Conservation (phyloP, 2,797 vertebrate species). For the Mormyrus hasselquistii region DNA sequence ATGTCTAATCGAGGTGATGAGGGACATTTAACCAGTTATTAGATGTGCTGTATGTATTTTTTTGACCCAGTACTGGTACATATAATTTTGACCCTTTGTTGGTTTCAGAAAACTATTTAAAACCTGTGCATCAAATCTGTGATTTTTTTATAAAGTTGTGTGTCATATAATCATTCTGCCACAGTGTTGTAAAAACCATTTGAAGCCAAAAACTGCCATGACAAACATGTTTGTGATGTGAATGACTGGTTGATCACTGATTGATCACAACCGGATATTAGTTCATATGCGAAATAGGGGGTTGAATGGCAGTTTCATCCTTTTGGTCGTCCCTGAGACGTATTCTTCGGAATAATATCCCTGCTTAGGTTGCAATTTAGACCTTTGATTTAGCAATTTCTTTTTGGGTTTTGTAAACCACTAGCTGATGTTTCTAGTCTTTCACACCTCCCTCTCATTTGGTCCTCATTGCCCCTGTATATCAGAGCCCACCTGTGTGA, state of each 20-base stretch:
- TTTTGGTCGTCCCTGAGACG: neutral
- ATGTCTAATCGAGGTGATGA: neutral
- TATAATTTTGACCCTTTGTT: neutral
- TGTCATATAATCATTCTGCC: neutral
- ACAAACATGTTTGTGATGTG: neutral
- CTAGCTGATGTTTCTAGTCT: neutral
- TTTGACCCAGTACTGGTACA: neutral
- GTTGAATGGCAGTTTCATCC: neutral
- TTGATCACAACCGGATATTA: neutral
- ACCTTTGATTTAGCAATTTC: neutral
- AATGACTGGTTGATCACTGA: no score
- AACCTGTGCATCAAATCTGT: neutral
- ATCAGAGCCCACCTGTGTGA: neutral
- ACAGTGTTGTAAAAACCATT: neutral
- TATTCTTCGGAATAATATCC: neutral
- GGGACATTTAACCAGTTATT: neutral
- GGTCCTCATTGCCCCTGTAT: neutral
- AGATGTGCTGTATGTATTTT: neutral
- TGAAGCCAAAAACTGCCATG: neutral
- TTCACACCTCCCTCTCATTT: neutral
- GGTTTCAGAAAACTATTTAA: neutral
- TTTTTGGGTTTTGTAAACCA: neutral
- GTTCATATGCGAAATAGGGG: neutral
- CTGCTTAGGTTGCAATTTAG: neutral
- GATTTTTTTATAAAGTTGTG: neutral